Conservation (phyloP, 2,888 invertebrate genomes). For the Caenorhabditis virilis region DNA sequence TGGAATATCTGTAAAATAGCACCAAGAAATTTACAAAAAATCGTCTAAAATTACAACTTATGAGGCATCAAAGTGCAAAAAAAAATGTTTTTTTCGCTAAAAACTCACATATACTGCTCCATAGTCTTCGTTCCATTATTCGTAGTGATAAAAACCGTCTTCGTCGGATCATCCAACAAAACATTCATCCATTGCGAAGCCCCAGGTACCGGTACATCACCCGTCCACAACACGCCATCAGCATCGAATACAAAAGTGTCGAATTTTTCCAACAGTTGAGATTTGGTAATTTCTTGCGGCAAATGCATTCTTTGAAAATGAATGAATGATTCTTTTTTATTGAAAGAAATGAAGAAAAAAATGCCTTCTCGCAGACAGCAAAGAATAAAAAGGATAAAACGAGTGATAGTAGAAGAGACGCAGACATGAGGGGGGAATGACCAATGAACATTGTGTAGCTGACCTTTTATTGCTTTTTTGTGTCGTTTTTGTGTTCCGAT, state of each 20-base stretch:
- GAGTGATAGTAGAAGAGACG: no score
- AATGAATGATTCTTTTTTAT: not conserved
- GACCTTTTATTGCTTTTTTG: no score
- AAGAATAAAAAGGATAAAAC: no score
- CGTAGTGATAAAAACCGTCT: conserved; percentile 84
- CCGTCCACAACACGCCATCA: conserved; percentile 66
- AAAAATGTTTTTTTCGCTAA: no score
- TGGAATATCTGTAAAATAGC: not conserved
- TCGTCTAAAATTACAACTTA: no score
- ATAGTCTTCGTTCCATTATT: conserved; percentile 88
- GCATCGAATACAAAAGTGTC: conserved; percentile 64
- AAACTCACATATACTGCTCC: conserved; percentile 75
- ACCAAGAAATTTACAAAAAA: no score
- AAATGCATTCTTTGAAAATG: conserved; percentile 5
- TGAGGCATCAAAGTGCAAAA: no score
- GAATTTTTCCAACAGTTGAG: conserved; percentile 22
- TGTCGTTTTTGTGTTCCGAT: no score
- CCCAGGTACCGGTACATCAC: conserved; percentile 55
- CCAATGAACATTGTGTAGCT: no score
- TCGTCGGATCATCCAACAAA: conserved; percentile 71
- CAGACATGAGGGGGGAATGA: no score
- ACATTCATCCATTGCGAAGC: conserved; percentile 54
- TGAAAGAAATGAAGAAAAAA: not conserved
- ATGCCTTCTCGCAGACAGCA: no score
- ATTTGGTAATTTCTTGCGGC: conserved; percentile 22